Evolutionary conservation across 2,113 vertebrate species (phyloP), one percentile per base, ranked within the genome.

Genomic region (Rissa tridactyla): DNA sequence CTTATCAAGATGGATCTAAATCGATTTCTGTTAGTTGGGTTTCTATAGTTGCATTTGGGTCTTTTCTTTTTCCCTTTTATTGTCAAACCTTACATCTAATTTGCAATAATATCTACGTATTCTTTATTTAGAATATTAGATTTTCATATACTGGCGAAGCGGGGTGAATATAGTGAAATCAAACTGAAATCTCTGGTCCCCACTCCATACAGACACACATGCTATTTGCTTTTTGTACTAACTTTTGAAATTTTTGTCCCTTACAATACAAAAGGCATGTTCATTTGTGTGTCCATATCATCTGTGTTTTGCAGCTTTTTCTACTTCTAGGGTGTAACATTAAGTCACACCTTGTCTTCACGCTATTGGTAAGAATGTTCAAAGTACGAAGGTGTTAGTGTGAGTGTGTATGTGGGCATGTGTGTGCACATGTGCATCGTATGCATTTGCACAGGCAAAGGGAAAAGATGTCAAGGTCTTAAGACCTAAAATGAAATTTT

Each of bases 401-500:
- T 13, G 15, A 17, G 19, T 11, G 16, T 10, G 22, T 10, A 13
- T 47, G 23, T 34, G 27, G n/a, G 29, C 11, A 29, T 17, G 17
- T 22, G 15, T 9, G 5, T 15, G 8, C 26, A 10, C n/a, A 15
- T 46, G 15, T 46, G 34, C 34, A 20, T 51, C 14, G 10, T 5
- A 11, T 10, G 36, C 14, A 26, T 6, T 11, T 52, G 13, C 34
- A 65, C 77, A 57, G 27, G 57, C 36, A 52, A 71, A 90, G 29
- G 36, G 47, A 64, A 71, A 78, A 86, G 42, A 27, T 0, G 0
- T n/a, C 0, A 2, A 62, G 8, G 6, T n/a, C 54, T 49, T 73
- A 27, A 54, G 30, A 36, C 9, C 3, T 13, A 55, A 82, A 85
- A 60, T 3, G 0, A 27, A 81, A 58, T 77, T 13, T 61, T 17